Base-by-base conservation (phyloP, 2,888 invertebrate genomes). In the Euzetes globulus region DNA sequence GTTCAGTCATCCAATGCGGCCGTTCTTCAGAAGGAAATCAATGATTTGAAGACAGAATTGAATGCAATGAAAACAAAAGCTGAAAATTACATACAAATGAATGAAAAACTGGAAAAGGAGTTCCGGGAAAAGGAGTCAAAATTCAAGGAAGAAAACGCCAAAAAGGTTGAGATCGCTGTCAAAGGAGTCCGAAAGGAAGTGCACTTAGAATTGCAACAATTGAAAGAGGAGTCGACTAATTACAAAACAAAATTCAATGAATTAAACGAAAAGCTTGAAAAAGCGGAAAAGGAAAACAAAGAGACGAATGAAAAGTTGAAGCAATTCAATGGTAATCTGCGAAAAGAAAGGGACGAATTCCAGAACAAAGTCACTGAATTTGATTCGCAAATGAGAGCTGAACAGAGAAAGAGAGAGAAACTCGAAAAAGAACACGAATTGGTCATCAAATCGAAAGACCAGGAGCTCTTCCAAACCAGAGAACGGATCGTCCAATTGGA, bases 381-480 rank as follows among this genome's bases (percentile, higher is more conserved):
- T 70, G 80, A 80, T 74, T 41, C 65, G 6, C 76, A 77, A 33
- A 50, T 76, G 41, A 73, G 77, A 87, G 86, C 87, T 76, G 87
- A 88, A 79, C 86, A 87, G 75, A 90, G 89, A 81, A 87, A 88
- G 79, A 79, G 87, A 37, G 90, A 90, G 73, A 86, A 89, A 76
- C 85, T 87, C 79, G 89, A 89, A 80, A 80, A 84, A n/a, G 85
- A 86, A 50, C 86, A 88, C 71, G 91, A 91, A 77, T 89, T 88
- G 80, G 91, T 76, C 65, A 78, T 76, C 76, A 79, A 72, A 78
- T 80, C 79, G 15, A 78, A 78, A 47, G 80, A 79, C 17, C 80
- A 80, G 60, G 80, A 80, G 58, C 73, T 80, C 50, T 76, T 79
- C 11, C 52, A 77, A 55, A 71, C 78, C n/a, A 77, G 77, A 33